Evolutionary conservation across 2,113 vertebrate species (phyloP).

Genomic region (Syngnathus floridae): DNA sequence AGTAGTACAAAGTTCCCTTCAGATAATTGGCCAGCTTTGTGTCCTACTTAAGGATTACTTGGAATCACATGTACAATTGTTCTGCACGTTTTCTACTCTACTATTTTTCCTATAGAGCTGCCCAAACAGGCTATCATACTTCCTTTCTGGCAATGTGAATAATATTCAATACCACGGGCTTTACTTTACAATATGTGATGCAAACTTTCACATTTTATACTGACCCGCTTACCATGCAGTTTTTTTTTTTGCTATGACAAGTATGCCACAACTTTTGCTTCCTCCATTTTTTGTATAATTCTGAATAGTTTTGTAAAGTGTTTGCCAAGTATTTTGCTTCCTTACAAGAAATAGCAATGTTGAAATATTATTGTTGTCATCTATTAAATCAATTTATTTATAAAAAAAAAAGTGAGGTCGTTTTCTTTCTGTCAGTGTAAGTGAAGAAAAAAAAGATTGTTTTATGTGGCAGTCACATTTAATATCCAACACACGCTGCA

Average conservation of each 20-base stretch:
- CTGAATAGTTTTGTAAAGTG: slow-evolving; percentile 65
- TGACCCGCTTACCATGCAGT: slow-evolving; percentile 60
- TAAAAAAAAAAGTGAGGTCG: slow-evolving; percentile 47
- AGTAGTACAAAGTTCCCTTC: slow-evolving; percentile 50
- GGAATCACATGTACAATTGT: slow-evolving; percentile 54
- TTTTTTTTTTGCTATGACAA: slow-evolving; percentile 58
- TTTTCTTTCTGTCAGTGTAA: neutral
- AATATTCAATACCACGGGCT: slow-evolving; percentile 59
- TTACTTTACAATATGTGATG: slow-evolving; percentile 42
- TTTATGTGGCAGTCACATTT: slow-evolving; percentile 6
- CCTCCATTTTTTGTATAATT: slow-evolving; percentile 65
- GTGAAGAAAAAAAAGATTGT: slow-evolving; percentile 6
- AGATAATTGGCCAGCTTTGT: slow-evolving; percentile 58
- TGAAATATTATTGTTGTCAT: slow-evolving; percentile 66
- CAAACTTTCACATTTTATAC: slow-evolving; percentile 56
- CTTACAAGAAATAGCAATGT: slow-evolving; percentile 64
- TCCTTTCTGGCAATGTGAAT: slow-evolving; percentile 60
- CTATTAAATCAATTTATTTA: slow-evolving; percentile 74
- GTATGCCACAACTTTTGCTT: slow-evolving; percentile 58
- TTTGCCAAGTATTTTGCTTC: slow-evolving; percentile 66
- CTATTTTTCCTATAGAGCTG: slow-evolving; percentile 18
- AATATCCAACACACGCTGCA: slow-evolving; percentile 3
- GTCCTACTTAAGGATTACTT: slow-evolving; percentile 60
- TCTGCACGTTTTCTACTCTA: slow-evolving; percentile 45
- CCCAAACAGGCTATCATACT: slow-evolving; percentile 23